A percentile compares a stretch with the other conserved stretches of the same genome.
Conservation (phyloP, 2,113 vertebrate species). For the Cebus imitator region DNA sequence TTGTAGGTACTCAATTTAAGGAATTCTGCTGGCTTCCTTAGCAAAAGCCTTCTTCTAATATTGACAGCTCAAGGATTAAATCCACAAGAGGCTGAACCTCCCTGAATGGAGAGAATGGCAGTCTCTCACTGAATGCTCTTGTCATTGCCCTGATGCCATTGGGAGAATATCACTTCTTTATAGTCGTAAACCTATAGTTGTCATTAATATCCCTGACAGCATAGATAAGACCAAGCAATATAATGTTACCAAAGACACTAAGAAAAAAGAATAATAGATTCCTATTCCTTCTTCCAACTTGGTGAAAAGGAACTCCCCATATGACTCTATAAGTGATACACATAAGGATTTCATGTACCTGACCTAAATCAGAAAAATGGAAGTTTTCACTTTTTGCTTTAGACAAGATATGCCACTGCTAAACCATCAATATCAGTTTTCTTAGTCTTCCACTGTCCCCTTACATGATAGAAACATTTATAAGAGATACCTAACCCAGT, state of each 20-base stretch:
- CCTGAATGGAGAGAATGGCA: neutral
- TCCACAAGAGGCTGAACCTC: neutral
- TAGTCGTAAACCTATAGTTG: neutral
- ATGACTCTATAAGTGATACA: neutral
- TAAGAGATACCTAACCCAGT: neutral
- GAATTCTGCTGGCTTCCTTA: neutral
- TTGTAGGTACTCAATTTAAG: neutral
- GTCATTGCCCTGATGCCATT: neutral
- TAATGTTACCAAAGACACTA: neutral
- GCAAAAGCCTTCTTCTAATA: neutral
- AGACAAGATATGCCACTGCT: neutral
- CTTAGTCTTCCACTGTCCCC: neutral
- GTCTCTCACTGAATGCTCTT: neutral
- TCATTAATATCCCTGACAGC: constrained; percentile 26
- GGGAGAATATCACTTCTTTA: neutral
- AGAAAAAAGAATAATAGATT: constrained; percentile 1
- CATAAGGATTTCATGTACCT: neutral
- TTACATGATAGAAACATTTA: neutral
- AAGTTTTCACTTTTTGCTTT: neutral
- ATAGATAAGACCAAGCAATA: neutral
- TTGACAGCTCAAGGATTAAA: neutral
- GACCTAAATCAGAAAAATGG: neutral
- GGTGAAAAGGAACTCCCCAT: neutral
- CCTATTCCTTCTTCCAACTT: neutral
- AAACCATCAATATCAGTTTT: neutral